Evolutionary conservation across 1,140 invertebrate genomes (phyloP), one percentile per base, ranked within the genome.

Genomic region (Heterodera carotae): DNA sequence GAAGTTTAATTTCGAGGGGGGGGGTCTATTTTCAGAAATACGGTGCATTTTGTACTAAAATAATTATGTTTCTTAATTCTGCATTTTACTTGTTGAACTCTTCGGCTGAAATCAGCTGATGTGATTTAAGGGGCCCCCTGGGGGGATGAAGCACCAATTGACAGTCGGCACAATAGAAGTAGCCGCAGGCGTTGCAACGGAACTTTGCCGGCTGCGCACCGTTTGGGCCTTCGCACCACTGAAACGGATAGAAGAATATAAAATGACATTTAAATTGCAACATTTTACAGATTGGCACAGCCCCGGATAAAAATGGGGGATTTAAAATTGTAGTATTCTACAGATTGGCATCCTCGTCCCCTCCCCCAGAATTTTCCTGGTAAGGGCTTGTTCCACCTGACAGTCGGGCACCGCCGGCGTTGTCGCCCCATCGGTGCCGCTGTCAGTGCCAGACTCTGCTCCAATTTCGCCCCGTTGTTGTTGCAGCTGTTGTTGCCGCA

Each of bases 141-240:
- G 92, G 90, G 12, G 96, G 95, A 88, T 98, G 96, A 89, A 94
- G 97, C 18, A 92, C 92, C 81, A 96, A 94, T 1, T 93, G 91
- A 86, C 96, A 98, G 48, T 90, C 89, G 78, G 94, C 93, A 89
- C 96, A 98, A 88, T 97, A 98, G 78, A 94, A 92, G 64, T 96
- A 93, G 88, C 96, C 94, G 89, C 96, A 98, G 89, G 97, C 95
- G 88, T 97, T 94, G 89, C 96, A 98, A 84, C 94, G 68, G 27
- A n/a, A 69, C 48, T 78, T 59, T 39, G 77, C 75, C 33, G 77
- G 77, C 10, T 62, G 60, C 10, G 53, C 43, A 34, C 69, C 39
- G 18, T 59, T 27, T 34, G 70, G 39, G n/a, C 56, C 53, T 56
- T 78, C 77, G 48, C 77, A 78, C 77, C 77, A 78, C 77, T 78